Evolutionary conservation across 1,140 invertebrate species (phyloP), one percentile per base, ranked within the genome.

Genomic region (Copidosoma floridanum): DNA sequence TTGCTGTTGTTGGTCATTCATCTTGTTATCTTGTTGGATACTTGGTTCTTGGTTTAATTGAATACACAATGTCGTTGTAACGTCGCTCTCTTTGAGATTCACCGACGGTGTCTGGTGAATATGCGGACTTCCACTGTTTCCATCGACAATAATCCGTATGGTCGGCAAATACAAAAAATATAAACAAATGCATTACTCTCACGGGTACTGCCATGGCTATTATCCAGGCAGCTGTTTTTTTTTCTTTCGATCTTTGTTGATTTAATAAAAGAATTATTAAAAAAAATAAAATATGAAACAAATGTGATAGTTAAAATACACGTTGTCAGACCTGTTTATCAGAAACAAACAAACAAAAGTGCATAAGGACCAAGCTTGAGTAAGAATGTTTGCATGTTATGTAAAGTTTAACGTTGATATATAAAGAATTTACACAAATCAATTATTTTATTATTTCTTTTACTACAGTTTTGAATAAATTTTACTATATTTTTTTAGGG

Each of bases 141-240:
- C 63, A 68, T 65, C 68, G 71, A 68, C 66, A 61, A 67, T 71
- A 72, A 75, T 71, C 61, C 70, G 63, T 63, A 67, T 67, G 67
- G 72, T 79, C 77, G 70, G 77, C 78, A 80, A 79, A 80, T 79
- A 80, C 77, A 80, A 80, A 81, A 81, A 80, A 80, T 78, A 80
- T 79, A 81, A 81, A 81, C 78, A 81, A 81, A 81, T 71, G 67
- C 70, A 78, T 80, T 81, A 80, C 79, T 75, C 72, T 76, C 66
- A 67, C 63, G 58, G 51, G 66, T 65, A 57, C 55, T 64, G 63
- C 65, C 70, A 74, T 75, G 65, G n/a, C n/a, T n/a, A 61, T 68
- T 64, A 69, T 68, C 61, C 61, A 60, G 51, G 50, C 55, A 57
- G 56, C 55, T 66, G 68, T 68, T 66, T 40, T 52, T 57, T 66